A percentile compares a stretch with the other conserved stretches of the same genome.
These are phyloP conservation scores for Globicephala melas DNA, from an alignment of 2,113 vertebrate genomes.

Conservation along the genomic window DNA sequence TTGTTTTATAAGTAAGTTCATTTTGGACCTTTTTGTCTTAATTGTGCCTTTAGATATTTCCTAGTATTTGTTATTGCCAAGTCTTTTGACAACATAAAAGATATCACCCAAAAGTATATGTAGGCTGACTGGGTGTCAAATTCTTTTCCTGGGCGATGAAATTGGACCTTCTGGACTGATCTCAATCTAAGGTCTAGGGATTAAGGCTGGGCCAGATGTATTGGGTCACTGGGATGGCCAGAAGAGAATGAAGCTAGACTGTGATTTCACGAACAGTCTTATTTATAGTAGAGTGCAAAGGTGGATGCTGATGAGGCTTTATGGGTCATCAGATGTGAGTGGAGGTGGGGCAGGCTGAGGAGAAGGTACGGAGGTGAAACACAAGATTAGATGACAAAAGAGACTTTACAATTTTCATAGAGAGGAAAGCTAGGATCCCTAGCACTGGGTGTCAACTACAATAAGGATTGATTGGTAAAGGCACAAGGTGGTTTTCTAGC, in stretches of 20 bases:
- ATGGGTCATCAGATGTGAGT: neutral
- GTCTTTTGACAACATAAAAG: neutral
- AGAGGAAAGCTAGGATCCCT: neutral
- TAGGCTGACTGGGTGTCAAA: neutral
- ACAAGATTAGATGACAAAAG: neutral
- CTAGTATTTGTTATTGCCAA: neutral
- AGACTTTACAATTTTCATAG: neutral
- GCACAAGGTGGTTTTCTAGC: neutral
- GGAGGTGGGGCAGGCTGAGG: neutral
- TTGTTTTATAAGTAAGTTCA: too few relatives aligned
- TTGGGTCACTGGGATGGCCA: neutral
- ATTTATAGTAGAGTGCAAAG: neutral
- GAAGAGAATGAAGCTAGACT: neutral
- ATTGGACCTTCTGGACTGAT: neutral
- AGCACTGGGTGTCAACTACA: too few relatives aligned
- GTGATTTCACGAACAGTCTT: neutral
- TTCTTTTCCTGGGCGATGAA: neutral
- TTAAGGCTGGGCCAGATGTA: too few relatives aligned
- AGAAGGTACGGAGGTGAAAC: neutral
- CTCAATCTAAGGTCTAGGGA: too few relatives aligned
- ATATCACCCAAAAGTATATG: too few relatives aligned
- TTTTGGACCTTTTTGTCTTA: neutral
- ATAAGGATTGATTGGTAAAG: neutral
- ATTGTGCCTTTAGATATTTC: neutral
- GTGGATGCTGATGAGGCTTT: neutral